These are phyloP conservation scores for Bolinopsis microptera DNA, from an alignment of 37 sponge, comb jelly and placozoan species.

Conservation along the genomic window DNA sequence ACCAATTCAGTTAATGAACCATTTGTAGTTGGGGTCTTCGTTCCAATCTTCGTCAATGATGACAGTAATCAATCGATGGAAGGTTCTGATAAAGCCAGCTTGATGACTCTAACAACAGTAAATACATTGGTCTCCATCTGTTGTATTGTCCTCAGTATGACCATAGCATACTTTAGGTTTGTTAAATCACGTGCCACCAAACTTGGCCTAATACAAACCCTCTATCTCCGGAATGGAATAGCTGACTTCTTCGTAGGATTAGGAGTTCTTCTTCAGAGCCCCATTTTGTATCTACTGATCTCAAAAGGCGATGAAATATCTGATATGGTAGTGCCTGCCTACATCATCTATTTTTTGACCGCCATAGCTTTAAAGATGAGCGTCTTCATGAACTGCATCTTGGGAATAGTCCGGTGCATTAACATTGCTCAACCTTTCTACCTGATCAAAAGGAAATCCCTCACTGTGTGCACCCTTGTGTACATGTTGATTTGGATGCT, in stretches of 20 bases:
- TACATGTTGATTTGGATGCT: neutral
- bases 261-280: neutral
- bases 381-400: neutral
- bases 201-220: neutral
- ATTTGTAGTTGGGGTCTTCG: too few species aligned
- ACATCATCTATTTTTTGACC: neutral
- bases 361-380: neutral
- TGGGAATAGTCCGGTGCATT: neutral
- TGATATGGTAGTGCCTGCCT: neutral
- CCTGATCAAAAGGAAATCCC: neutral
- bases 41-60: too few species aligned
- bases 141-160: neutral
- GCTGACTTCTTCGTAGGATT: neutral
- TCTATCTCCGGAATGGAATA: neutral
- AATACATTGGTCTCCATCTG: neutral
- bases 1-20: too few species aligned
- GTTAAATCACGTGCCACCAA: too few species aligned
- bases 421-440: neutral
- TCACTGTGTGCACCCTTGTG: neutral
- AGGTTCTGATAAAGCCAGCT: too few species aligned
- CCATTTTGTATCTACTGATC: neutral
- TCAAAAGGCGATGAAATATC: neutral
- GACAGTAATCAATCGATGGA: too few species aligned
- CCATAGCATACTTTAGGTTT: neutral
- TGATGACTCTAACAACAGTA: too few species aligned